These are phyloP conservation scores for Drosophila malerkotliana DNA, from an alignment of 1,140 invertebrate genomes.

Conservation along the genomic window DNA sequence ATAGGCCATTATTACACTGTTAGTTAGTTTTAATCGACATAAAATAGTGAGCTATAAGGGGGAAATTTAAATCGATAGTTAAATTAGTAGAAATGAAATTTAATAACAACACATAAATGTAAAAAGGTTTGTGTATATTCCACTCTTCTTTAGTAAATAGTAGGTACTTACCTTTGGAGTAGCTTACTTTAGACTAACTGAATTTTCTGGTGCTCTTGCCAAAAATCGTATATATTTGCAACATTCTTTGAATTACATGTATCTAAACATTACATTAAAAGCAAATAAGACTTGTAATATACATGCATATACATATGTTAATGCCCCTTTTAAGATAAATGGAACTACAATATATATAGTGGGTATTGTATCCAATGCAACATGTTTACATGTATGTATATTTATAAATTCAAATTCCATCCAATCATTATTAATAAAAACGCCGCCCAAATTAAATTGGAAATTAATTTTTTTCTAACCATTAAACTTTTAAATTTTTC, in stretches of 20 bases:
- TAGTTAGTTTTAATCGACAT: slow-evolving; percentile 41
- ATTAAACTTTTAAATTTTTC: slow-evolving; percentile 4
- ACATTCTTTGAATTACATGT: slow-evolving; percentile 67
- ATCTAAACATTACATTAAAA: slow-evolving; percentile 65
- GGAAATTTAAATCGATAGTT: not conserved
- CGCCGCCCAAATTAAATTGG: too few species aligned
- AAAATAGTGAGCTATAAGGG: slow-evolving; percentile 28
- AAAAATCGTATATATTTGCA: slow-evolving; percentile 56
- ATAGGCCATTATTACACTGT: slow-evolving; percentile 84
- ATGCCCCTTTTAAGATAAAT: slow-evolving; percentile 24
- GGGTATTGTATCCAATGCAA: not conserved
- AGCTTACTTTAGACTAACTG: slow-evolving; percentile 74
- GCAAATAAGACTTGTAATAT: slow-evolving; percentile 17
- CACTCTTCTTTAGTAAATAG: slow-evolving; percentile 12
- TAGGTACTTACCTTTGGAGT: slow-evolving; percentile 64
- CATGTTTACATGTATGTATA: slow-evolving; percentile 3
- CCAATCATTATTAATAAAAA: too few species aligned
- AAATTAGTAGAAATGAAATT: too few species aligned
- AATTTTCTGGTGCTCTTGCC: slow-evolving; percentile 44
- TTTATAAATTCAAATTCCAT: not conserved
- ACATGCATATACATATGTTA: slow-evolving; percentile 14
- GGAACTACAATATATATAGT: not conserved
- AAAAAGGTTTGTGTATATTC: slow-evolving; percentile 5
- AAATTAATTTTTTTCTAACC: too few species aligned
- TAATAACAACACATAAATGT: too few species aligned